These are phyloP conservation scores for Leucopsar rothschildi DNA, from an alignment of 2,113 vertebrate species.

Conservation along the genomic window DNA sequence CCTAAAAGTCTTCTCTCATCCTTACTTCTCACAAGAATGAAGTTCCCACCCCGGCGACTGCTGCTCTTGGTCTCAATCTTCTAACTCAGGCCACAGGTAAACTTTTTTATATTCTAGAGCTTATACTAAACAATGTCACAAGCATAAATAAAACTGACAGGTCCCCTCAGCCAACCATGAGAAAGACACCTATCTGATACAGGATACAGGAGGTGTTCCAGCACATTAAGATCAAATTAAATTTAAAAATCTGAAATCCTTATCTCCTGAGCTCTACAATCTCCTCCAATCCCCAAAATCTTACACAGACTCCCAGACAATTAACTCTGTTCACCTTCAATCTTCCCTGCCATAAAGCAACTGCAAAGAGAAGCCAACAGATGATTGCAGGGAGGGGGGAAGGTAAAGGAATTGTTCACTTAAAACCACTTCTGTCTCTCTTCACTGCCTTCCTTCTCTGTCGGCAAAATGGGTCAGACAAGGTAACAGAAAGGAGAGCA, in stretches of 20 bases:
- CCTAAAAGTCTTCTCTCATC: not conserved
- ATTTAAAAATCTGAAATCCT: not conserved
- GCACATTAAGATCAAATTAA: not conserved
- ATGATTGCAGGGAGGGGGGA: not conserved
- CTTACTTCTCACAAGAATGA: not conserved
- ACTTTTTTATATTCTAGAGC: not conserved
- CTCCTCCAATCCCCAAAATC: not conserved
- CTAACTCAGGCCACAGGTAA: not conserved
- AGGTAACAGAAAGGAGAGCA: not conserved
- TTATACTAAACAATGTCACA: not conserved
- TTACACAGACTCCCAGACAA: not conserved
- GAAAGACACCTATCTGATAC: not conserved
- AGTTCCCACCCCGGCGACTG: not conserved
- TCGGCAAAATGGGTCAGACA: slow-evolving; percentile 7
- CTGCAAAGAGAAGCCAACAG: not conserved
- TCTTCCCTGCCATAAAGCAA: not conserved
- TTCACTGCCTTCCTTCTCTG: not conserved
- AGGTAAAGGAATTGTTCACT: not conserved
- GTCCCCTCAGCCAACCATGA: not conserved
- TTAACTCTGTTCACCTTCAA: not conserved
- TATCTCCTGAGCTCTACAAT: not conserved
- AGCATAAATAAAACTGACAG: not conserved
- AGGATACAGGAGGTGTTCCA: not conserved
- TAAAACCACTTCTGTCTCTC: not conserved
- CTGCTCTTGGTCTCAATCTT: not conserved